Conservation (phyloP, 35 echinoderm and acorn worm species). For the Hemicentrotus pulcherrimus region DNA sequence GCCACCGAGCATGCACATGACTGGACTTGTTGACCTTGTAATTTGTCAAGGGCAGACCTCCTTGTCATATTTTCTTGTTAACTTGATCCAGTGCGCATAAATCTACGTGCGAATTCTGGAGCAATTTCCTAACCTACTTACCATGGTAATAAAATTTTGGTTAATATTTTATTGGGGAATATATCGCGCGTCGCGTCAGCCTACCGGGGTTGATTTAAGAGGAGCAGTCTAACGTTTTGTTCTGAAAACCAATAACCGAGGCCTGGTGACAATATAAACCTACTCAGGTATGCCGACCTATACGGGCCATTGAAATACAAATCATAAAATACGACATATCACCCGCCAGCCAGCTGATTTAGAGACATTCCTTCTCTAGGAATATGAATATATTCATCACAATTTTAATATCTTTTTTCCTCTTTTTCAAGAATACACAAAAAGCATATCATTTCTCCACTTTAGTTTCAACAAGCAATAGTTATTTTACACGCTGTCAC, state of each 20-base stretch:
- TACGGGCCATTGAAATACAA: background rate
- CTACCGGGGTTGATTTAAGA: conserved; percentile 6
- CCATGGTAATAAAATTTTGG: background rate
- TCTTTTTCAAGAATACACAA: background rate
- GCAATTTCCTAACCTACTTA: conserved; percentile 42
- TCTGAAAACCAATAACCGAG: conserved; percentile 3
- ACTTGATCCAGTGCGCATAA: background rate
- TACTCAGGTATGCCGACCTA: background rate
- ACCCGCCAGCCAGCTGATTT: background rate
- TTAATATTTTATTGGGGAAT: background rate
- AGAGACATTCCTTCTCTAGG: background rate
- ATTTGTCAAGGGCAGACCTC: background rate
- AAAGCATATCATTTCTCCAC: background rate
- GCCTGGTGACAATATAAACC: background rate
- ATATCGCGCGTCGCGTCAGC: background rate
- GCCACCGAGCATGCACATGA: background rate
- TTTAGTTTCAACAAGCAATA: background rate
- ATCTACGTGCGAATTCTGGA: conserved; percentile 26
- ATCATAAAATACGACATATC: background rate
- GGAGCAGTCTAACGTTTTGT: background rate
- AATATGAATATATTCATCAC: background rate
- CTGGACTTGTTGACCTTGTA: background rate
- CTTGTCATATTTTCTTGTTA: background rate
- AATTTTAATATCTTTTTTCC: background rate
- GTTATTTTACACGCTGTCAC: background rate